These are phyloP conservation scores for Urocitellus parryii DNA, from an alignment of 2,113 vertebrate species.

Conservation along the genomic window DNA sequence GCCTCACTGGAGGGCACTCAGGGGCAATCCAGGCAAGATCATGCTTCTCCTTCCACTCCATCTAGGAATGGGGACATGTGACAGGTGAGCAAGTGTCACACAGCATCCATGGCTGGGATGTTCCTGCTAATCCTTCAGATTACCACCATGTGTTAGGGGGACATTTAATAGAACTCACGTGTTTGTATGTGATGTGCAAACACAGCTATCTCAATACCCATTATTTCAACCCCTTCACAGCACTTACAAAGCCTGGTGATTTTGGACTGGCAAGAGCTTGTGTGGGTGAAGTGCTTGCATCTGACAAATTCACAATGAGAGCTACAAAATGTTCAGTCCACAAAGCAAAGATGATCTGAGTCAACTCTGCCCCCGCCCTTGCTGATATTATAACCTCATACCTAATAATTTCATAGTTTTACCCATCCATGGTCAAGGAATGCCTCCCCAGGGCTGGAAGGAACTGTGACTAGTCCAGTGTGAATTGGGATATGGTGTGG, in stretches of 20 bases:
- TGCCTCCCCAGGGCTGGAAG: not conserved
- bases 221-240: not conserved
- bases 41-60: not conserved
- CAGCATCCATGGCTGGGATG: no score
- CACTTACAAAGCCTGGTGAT: not conserved
- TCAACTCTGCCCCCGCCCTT: not conserved
- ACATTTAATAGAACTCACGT: not conserved
- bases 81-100: not conserved
- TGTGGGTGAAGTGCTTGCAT: not conserved
- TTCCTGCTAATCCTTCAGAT: not conserved
- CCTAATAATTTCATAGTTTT: not conserved
- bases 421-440: not conserved
- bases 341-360: not conserved
- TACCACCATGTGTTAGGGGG: not conserved
- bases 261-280: not conserved
- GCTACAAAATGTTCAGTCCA: not conserved
- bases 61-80: not conserved
- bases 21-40: not conserved
- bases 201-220: not conserved
- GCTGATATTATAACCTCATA: not conserved
- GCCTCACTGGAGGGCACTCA: not conserved
- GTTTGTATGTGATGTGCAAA: not conserved
- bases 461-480: not conserved
- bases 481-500: accelerated
- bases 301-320: not conserved